Base-by-base conservation (phyloP, 53 echinoderm and acorn worm genomes). In the Echinarachnius parma region DNA sequence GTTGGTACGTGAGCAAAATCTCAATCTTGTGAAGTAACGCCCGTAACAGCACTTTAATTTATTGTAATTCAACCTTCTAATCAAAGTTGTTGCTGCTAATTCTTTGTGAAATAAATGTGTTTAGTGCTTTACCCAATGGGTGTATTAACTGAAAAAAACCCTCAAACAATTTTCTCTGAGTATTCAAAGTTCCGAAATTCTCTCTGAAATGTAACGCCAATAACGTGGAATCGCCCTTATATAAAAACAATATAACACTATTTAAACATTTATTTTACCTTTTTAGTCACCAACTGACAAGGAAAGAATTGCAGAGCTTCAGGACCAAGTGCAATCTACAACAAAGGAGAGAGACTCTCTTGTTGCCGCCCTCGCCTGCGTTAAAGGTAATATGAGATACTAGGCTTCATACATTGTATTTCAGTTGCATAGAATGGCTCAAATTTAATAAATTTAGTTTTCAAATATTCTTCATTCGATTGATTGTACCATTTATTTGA, bases 321-420 rank as follows among this genome's bases (percentile, higher is more conserved):
- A 52, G 52, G 52, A 52, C 52, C 52, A 52, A 20, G 16, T 52
- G 52, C 21, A 1, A n/a, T 52, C 52, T n/a, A 20, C 21, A 20
- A 52, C 52, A 14, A 52, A 52, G 52, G 52, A 52, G 52, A 52
- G 52, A 20, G 52, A 52, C 52, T 52, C 52, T 20, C 52, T 52
- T 52, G 16, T 52, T 20, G 52, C 52, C 21, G 16, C 21, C 52
- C 52, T 52, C 52, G 52, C 21, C 52, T 52, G 52, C 52, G 5
- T 52, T 52, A 52, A 20, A 52, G 52, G 52, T 52, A n/a, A 52
- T n/a, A 44, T 44, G 45, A 44, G 45, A 44, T 44, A 44, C 45
- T 44, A 44, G 45, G 45, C 45, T 44, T 44, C 45, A 44, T 44
- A 44, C 45, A 44, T 44, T 44, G 52, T 52, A 52, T 52, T 52